Conservation (phyloP, 2,888 invertebrate species). For the Athetis lepigone region DNA sequence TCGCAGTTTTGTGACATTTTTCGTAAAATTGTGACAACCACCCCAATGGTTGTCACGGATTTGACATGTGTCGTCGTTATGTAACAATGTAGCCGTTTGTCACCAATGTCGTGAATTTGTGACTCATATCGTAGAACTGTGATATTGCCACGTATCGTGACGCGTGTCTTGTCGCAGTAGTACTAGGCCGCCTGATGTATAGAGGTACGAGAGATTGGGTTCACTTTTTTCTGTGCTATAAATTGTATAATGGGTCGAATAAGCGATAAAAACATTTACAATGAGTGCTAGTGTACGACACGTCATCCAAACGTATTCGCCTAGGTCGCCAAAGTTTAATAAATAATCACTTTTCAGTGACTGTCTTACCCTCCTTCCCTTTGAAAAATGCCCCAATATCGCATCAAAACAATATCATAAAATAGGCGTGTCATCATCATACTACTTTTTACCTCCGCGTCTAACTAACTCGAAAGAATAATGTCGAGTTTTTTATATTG, state of each 20-base stretch:
- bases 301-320: too few species aligned
- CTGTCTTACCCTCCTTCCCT: too few species aligned
- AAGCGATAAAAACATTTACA: too few species aligned
- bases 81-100: not conserved
- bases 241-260: not conserved
- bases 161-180: conserved; percentile 22
- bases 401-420: too few species aligned
- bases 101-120: not conserved
- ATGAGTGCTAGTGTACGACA: too few species aligned
- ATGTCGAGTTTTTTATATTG: not conserved
- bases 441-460: too few species aligned
- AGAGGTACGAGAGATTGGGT: conserved; percentile 34
- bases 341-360: too few species aligned
- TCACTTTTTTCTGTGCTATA: conserved; percentile 38
- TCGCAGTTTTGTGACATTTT: not conserved
- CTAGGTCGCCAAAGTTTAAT: too few species aligned
- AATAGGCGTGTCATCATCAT: too few species aligned
- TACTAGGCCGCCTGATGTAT: conserved; percentile 13
- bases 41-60: not conserved
- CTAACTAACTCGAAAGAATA: too few species aligned
- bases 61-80: not conserved
- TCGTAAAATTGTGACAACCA: not conserved
- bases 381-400: too few species aligned
- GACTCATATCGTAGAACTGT: not conserved
- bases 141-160: not conserved